Conservation (phyloP, 2,888 invertebrate genomes). For the Cantharis rufa region DNA sequence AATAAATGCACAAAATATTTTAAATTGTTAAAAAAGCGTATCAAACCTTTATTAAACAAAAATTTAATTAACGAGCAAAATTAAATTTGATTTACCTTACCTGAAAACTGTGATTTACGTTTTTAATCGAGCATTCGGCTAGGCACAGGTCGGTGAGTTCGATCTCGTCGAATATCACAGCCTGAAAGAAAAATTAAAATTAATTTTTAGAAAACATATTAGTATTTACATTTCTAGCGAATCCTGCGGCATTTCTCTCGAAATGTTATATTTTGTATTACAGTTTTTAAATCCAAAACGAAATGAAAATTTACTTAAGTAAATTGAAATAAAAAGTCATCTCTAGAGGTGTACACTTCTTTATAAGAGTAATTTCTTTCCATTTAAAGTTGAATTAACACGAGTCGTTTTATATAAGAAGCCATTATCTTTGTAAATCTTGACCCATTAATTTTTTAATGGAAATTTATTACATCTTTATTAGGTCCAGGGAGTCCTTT, state of each 20-base stretch:
- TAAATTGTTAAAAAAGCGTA: background rate
- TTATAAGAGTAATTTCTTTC: background rate
- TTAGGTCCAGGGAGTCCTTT: background rate
- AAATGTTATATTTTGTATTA: background rate
- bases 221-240: background rate
- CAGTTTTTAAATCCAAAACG: background rate
- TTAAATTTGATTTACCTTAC: slow-evolving; percentile 59
- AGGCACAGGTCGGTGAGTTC: slow-evolving; percentile 83
- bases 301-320: background rate
- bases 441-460: background rate
- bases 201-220: background rate
- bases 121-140: slow-evolving; percentile 86
- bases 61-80: background rate
- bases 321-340: background rate
- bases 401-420: background rate
- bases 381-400: background rate
- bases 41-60: background rate
- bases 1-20: background rate
- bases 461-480: background rate
- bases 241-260: background rate
- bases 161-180: slow-evolving; percentile 86
- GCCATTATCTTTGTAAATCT: background rate
- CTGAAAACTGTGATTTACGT: slow-evolving; percentile 87
- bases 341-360: background rate
- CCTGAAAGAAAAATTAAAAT: slow-evolving; percentile 64